Conservation (phyloP, 2,113 vertebrate genomes). For the Sigmodon hispidus region DNA sequence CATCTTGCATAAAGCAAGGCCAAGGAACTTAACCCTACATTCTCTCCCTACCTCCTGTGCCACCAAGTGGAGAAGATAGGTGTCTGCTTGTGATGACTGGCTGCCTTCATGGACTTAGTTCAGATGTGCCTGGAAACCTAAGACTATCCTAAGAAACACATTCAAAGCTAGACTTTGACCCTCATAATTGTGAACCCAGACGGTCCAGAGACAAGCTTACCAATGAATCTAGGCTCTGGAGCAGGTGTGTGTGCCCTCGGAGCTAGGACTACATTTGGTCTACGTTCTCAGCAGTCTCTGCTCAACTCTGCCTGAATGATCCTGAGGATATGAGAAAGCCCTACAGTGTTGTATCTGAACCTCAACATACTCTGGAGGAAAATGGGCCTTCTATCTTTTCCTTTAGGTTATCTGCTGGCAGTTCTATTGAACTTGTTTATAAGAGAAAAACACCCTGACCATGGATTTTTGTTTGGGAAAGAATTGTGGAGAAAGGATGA, state of each 20-base stretch:
- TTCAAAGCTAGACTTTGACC: background rate
- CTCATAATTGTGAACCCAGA: background rate
- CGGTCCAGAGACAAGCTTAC: background rate
- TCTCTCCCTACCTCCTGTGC: background rate
- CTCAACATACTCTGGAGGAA: background rate
- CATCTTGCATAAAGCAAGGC: conserved; percentile 61
- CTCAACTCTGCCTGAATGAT: background rate
- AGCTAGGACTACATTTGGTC: background rate
- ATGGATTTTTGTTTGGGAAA: conserved; percentile 55
- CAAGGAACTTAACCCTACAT: conserved; percentile 44
- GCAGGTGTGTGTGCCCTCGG: background rate
- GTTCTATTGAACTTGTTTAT: conserved; percentile 52
- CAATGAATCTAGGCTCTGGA: background rate
- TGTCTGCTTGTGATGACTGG: conserved; percentile 61
- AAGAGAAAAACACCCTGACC: conserved; percentile 46
- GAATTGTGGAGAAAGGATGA: background rate
- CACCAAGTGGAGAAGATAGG: conserved; percentile 29
- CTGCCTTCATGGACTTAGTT: conserved; percentile 44
- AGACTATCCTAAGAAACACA: background rate
- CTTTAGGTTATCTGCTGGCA: conserved; percentile 36
- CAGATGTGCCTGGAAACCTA: conserved; percentile 30
- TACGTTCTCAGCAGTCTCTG: background rate
- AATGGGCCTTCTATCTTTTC: background rate
- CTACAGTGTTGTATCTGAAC: background rate
- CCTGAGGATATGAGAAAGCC: conserved; percentile 6